A percentile compares a stretch with the other conserved stretches of the same genome.
Evolutionary conservation across 2,113 vertebrate species (phyloP).

Genomic region (Mustela lutreola): DNA sequence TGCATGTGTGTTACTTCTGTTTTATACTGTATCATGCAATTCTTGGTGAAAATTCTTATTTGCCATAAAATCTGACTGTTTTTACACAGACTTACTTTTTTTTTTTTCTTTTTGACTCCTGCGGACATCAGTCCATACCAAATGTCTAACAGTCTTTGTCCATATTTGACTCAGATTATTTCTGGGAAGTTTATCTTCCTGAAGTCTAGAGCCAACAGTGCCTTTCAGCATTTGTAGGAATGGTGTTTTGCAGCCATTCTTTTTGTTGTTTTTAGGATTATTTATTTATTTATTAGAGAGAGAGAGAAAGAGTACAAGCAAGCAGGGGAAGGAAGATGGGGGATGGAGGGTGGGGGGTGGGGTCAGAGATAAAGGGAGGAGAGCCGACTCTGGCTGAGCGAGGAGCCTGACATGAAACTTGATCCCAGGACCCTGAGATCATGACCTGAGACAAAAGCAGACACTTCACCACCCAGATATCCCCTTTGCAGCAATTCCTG

Average conservation of each 20-base stretch:
- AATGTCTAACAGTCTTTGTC: not conserved
- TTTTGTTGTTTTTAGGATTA: not conserved
- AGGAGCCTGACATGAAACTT: not conserved
- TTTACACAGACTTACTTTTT: not conserved
- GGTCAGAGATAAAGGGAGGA: not conserved
- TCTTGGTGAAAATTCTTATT: constrained; percentile 17
- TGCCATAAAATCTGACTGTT: not conserved
- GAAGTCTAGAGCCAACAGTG: not conserved
- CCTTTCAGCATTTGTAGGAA: not conserved
- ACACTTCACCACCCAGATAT: not conserved
- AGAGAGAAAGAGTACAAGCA: not conserved
- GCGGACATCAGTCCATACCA: not conserved
- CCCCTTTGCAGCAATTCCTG: not conserved
- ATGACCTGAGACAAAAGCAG: not conserved
- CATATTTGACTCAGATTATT: not conserved
- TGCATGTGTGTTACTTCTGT: not conserved
- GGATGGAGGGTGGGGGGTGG: too few species aligned
- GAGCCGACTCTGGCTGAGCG: not conserved
- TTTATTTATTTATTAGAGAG: not conserved
- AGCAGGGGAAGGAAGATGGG: too few species aligned
- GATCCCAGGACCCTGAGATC: not conserved
- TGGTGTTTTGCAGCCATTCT: not conserved
- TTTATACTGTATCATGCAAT: not conserved
- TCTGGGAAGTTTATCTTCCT: not conserved
- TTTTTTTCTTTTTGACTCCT: not conserved